Percentiles rank a stretch among this genome's conserved stretches.
phyloP scores from a whole-genome alignment of 2,888 invertebrate genomes.

The Mythimna loreyi region DNA sequence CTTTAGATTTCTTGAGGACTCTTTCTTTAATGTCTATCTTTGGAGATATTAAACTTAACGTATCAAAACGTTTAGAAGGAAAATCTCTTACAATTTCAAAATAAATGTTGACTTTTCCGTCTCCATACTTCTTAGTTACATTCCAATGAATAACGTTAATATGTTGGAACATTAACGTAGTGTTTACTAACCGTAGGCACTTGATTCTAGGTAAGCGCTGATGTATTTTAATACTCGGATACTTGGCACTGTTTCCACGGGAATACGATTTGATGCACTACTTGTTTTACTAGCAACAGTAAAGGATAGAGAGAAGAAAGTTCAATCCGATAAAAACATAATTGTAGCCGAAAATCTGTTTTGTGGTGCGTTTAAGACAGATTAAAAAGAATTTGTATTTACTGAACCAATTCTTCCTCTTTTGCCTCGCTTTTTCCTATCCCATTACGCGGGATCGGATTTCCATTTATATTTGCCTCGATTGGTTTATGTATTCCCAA shows the following conservation, averaged over 20 bases:
- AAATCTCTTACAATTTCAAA: neutral
- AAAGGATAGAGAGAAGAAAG: neutral
- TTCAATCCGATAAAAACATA: no score
- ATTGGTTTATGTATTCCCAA: no score
- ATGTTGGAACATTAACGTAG: slow-evolving; percentile 27
- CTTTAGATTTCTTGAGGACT: neutral
- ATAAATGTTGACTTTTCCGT: slow-evolving; percentile 7
- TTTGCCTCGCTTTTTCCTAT: no score
- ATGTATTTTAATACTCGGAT: slow-evolving; percentile 40
- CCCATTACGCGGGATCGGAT: no score
- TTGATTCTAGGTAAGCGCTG: slow-evolving; percentile 47
- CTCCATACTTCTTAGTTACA: slow-evolving; percentile 14
- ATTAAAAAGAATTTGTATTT: no score
- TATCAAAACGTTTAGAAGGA: neutral
- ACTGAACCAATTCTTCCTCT: no score
- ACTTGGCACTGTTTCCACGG: slow-evolving; percentile 34
- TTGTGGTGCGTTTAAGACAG: no score
- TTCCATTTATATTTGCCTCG: no score
- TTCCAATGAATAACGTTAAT: slow-evolving; percentile 20
- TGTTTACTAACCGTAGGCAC: slow-evolving; percentile 24
- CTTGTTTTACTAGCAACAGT: neutral
- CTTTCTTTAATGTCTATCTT: neutral
- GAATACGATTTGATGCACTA: neutral
- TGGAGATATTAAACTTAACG: neutral
- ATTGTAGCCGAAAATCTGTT: no score